Evolutionary conservation across 2,113 vertebrate genomes (phyloP).

Genomic region (Fulmarus glacialis): DNA sequence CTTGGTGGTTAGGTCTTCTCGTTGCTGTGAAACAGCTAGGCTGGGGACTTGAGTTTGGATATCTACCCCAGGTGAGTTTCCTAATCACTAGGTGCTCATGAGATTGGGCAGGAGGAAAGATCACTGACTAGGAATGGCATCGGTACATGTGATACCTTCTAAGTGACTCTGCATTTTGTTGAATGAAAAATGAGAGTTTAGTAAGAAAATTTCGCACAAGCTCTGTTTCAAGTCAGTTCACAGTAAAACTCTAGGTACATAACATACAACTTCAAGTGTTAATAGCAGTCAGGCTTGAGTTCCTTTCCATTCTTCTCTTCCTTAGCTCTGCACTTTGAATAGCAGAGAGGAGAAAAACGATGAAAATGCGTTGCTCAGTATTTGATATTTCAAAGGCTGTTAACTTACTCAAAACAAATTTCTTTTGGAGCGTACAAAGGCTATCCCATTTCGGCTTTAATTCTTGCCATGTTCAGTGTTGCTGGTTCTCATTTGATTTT

Average conservation of each 20-base stretch:
- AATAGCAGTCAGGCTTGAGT: not conserved
- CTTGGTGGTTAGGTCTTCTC: not conserved
- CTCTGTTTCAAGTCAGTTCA: not conserved
- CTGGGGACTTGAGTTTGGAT: not conserved
- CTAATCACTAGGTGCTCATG: not conserved
- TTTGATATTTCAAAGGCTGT: not conserved
- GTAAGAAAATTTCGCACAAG: not conserved
- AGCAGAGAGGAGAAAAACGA: not conserved
- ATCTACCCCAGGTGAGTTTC: not conserved
- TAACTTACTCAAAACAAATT: not conserved
- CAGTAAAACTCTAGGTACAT: not conserved
- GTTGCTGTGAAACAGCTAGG: not conserved
- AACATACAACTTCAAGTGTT: not conserved
- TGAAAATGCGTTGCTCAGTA: not conserved
- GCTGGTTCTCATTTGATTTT: not conserved
- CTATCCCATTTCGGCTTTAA: not conserved
- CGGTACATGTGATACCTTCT: not conserved
- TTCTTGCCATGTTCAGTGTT: not conserved
- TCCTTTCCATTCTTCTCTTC: conserved; percentile 14
- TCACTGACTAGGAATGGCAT: not conserved
- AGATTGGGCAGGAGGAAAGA: not conserved
- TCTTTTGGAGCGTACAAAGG: not conserved
- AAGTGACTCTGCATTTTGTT: not conserved
- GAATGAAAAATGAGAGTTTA: not conserved
- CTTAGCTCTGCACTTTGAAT: not conserved